These are phyloP conservation scores for Dioctria rufipes DNA, from an alignment of 2,888 invertebrate genomes.

Conservation along the genomic window DNA sequence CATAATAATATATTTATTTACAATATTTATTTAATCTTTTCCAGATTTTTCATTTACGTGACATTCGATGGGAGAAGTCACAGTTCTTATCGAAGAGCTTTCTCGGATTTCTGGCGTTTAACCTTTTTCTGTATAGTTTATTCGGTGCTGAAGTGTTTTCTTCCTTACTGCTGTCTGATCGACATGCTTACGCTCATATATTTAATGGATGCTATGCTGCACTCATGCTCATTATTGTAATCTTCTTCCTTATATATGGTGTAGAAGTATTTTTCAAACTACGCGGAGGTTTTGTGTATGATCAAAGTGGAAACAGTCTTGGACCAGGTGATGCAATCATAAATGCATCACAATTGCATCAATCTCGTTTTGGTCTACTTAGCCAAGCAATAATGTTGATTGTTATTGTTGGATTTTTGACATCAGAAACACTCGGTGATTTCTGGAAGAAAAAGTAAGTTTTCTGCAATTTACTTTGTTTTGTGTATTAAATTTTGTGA, in stretches of 20 bases:
- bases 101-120: slow-evolving; percentile 90
- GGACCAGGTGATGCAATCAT: slow-evolving; percentile 75
- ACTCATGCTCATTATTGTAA: slow-evolving; percentile 89
- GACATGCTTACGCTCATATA: slow-evolving; percentile 81
- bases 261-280: slow-evolving; percentile 95
- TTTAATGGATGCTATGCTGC: slow-evolving; percentile 95
- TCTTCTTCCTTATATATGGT: slow-evolving; percentile 94
- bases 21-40: slow-evolving; percentile 60
- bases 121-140: slow-evolving; percentile 88
- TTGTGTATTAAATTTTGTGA: slow-evolving; percentile 57
- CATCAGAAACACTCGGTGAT: slow-evolving; percentile 91
- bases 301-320: slow-evolving; percentile 77
- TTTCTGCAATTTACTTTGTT: slow-evolving; percentile 9
- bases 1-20: no score
- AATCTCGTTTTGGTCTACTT: slow-evolving; percentile 89
- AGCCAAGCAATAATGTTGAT: slow-evolving; percentile 94
- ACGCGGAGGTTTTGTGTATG: slow-evolving; percentile 87
- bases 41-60: slow-evolving; percentile 91
- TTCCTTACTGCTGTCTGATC: slow-evolving; percentile 66
- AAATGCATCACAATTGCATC: slow-evolving; percentile 90
- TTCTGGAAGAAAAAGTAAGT: slow-evolving; percentile 94
- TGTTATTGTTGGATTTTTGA: slow-evolving; percentile 89
- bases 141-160: slow-evolving; percentile 79
- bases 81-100: slow-evolving; percentile 93
- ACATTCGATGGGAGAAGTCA: slow-evolving; percentile 89